phyloP scores from a whole-genome alignment of 2,797 vertebrate species.

The Oreortyx pictus region DNA sequence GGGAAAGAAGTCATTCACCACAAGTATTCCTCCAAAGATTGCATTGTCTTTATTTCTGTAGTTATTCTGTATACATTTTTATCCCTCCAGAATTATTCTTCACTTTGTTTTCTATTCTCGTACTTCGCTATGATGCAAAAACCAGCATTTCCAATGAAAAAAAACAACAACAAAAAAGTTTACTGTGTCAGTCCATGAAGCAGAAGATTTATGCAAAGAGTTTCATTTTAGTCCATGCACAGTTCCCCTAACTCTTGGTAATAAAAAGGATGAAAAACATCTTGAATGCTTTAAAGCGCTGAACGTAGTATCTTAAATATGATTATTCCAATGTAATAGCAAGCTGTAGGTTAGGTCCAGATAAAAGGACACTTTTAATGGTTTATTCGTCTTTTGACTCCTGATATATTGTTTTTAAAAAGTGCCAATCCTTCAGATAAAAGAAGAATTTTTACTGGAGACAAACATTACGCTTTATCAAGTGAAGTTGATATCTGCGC shows the following conservation, averaged over 20 bases:
- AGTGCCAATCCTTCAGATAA: conserved; percentile 52
- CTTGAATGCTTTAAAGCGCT: conserved; percentile 7
- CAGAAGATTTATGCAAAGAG: neutral
- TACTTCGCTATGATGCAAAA: neutral
- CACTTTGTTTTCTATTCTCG: neutral
- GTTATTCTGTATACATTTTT: conserved; percentile 12
- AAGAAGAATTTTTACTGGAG: conserved; percentile 20
- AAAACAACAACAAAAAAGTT: neutral
- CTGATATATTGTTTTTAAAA: conserved; percentile 38
- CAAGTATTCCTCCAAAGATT: conserved; percentile 50
- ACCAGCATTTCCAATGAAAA: neutral
- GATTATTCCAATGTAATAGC: conserved; percentile 40
- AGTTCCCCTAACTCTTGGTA: conserved; percentile 5
- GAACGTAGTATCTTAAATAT: conserved; percentile 28
- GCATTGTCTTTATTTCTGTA: conserved; percentile 39
- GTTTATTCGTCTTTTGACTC: conserved; percentile 32
- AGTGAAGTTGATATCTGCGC: neutral
- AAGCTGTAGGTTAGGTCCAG: neutral
- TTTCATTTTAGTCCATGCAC: neutral
- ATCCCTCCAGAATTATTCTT: conserved; percentile 1
- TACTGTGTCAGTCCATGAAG: neutral
- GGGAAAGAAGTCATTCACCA: conserved; percentile 53
- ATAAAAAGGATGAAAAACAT: conserved; percentile 16
- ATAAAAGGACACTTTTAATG: neutral
- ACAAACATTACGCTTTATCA: conserved; percentile 21